These are phyloP conservation scores for Illadopsis cleaveri DNA, from an alignment of 2,113 vertebrate genomes.

Conservation along the genomic window DNA sequence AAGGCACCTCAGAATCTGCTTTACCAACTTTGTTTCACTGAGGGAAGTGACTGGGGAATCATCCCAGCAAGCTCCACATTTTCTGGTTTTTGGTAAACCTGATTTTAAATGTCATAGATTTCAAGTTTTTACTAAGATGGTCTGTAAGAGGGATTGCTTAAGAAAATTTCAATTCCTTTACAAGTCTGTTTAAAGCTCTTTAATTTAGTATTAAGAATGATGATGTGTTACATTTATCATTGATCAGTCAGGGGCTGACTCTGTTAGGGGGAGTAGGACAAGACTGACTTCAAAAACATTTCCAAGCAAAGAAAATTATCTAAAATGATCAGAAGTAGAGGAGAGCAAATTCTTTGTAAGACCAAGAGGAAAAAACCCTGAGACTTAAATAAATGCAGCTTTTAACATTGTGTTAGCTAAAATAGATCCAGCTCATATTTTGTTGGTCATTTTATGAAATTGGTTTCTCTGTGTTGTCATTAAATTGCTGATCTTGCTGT, in stretches of 20 bases:
- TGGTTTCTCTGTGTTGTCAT: not conserved
- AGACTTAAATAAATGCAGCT: not conserved
- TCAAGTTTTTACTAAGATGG: not conserved
- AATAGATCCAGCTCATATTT: not conserved
- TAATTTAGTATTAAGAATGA: not conserved
- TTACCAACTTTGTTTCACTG: not conserved
- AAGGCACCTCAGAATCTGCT: slow-evolving; percentile 1
- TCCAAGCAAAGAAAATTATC: not conserved
- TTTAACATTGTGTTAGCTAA: not conserved
- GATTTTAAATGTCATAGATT: not conserved
- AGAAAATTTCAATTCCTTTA: not conserved
- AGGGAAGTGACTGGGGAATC: not conserved
- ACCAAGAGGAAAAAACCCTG: not conserved
- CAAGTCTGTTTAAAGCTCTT: not conserved
- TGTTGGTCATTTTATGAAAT: not conserved
- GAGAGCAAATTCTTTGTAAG: not conserved
- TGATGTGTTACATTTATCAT: not conserved
- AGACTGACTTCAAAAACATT: not conserved
- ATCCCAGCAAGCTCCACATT: not conserved
- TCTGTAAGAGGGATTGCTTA: not conserved
- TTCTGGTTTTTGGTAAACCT: not conserved
- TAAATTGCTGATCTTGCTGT: not conserved
- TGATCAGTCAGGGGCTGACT: not conserved
- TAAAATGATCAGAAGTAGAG: not conserved
- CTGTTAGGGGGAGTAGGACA: not conserved